These are phyloP conservation scores for Chinchilla lanigera DNA, from an alignment of 2,113 vertebrate species.

Conservation along the genomic window DNA sequence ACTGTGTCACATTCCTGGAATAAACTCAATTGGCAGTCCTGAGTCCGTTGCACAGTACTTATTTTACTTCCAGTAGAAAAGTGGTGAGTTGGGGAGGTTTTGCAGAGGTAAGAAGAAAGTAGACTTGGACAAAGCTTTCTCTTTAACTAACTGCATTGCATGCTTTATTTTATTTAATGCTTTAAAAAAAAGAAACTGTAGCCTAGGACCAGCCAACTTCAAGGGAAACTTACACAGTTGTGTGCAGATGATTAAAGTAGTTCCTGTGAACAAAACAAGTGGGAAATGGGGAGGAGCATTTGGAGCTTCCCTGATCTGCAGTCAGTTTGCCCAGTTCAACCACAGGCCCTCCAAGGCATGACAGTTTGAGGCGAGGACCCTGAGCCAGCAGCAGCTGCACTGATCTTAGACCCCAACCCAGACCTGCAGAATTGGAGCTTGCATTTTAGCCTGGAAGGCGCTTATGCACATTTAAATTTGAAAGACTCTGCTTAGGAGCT, in stretches of 20 bases:
- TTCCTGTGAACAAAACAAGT: not conserved
- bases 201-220: not conserved
- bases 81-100: not conserved
- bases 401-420: not conserved
- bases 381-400: not conserved
- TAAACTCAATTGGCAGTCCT: not conserved
- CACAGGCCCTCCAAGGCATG: not conserved
- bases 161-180: not conserved
- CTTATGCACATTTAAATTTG: not conserved
- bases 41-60: not conserved
- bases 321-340: not conserved
- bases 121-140: not conserved
- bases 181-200: not conserved
- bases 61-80: constrained; percentile 21
- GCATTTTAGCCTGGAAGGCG: not conserved
- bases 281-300: not conserved
- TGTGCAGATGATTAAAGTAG: not conserved
- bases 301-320: not conserved
- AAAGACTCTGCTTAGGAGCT: not conserved
- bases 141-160: not conserved
- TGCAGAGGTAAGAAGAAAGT: not conserved
- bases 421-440: not conserved
- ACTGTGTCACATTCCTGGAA: constrained; percentile 35
- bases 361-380: not conserved
- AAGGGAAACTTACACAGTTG: not conserved